A percentile compares a stretch with the other conserved stretches of the same genome.
phyloP scores from a whole-genome alignment of 1,140 invertebrate species.

The Panulirus ornatus region DNA sequence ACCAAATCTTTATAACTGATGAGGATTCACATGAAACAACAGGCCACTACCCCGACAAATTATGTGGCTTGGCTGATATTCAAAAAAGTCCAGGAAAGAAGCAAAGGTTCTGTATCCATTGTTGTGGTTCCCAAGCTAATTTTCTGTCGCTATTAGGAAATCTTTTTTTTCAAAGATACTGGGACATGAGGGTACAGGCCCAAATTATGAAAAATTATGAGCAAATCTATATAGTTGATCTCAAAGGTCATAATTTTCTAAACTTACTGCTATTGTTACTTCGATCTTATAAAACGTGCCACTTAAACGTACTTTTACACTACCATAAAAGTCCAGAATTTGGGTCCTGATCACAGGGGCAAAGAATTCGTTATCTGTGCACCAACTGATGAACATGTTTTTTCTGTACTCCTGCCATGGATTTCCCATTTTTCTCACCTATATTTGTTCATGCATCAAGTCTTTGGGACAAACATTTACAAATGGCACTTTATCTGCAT shows the following conservation, averaged over 20 bases:
- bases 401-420: slow-evolving; percentile 34
- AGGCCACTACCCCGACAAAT: slow-evolving; percentile 44
- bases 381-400: background rate
- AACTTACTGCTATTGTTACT: background rate
- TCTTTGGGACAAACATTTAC: background rate
- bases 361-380: slow-evolving; percentile 28
- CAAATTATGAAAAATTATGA: slow-evolving; percentile 42
- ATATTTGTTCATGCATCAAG: background rate
- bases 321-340: slow-evolving; percentile 44
- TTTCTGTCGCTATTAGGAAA: slow-evolving; percentile 24
- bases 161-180: background rate
- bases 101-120: slow-evolving; percentile 77
- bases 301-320: no score
- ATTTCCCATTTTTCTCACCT: background rate
- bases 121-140: slow-evolving; percentile 34
- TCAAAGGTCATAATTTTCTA: background rate
- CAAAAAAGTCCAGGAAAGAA: slow-evolving; percentile 81
- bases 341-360: slow-evolving; percentile 40
- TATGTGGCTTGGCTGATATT: slow-evolving; percentile 37
- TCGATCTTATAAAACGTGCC: no score
- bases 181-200: slow-evolving; percentile 36
- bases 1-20: slow-evolving; percentile 76
- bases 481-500: slow-evolving; percentile 9
- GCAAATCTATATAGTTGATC: background rate
- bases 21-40: slow-evolving; percentile 54